Evolutionary conservation across 1,140 invertebrate genomes (phyloP).

Genomic region (Philopotamus ludificatus): DNA sequence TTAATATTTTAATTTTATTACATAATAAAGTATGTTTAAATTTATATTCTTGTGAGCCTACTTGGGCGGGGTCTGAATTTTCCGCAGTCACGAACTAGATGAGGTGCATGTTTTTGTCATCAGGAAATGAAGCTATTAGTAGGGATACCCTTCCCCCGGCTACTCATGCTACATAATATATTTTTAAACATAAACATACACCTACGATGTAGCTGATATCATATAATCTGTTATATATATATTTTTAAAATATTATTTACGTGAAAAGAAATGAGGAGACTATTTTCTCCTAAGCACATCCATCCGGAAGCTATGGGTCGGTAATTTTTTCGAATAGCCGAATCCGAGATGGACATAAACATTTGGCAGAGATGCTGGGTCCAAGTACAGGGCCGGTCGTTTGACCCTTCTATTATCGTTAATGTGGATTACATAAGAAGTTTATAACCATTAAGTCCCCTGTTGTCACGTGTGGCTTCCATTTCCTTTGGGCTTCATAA

Average conservation of each 20-base stretch:
- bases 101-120: conserved; percentile 31
- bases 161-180: too few relatives aligned
- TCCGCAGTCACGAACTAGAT: conserved; percentile 21
- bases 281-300: neutral
- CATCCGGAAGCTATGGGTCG: neutral
- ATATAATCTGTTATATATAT: too few relatives aligned
- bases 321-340: conserved; percentile 26
- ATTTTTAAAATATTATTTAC: too few relatives aligned
- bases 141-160: conserved; percentile 14
- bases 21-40: too few relatives aligned
- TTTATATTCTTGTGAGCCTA: too few relatives aligned
- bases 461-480: conserved; percentile 25
- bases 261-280: too few relatives aligned
- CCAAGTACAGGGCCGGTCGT: conserved; percentile 21
- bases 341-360: conserved; percentile 20
- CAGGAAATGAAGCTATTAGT: conserved; percentile 40
- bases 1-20: too few relatives aligned
- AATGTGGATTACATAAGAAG: conserved; percentile 41
- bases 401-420: conserved; percentile 38
- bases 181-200: neutral
- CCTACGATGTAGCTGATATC: too few relatives aligned
- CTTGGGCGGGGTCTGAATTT: too few relatives aligned
- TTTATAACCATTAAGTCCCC: conserved; percentile 38
- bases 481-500: conserved; percentile 33
- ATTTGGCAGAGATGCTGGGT: conserved; percentile 23